These are phyloP conservation scores for Rotaria macrura DNA, from an alignment of 2,888 invertebrate species.

Conservation along the genomic window DNA sequence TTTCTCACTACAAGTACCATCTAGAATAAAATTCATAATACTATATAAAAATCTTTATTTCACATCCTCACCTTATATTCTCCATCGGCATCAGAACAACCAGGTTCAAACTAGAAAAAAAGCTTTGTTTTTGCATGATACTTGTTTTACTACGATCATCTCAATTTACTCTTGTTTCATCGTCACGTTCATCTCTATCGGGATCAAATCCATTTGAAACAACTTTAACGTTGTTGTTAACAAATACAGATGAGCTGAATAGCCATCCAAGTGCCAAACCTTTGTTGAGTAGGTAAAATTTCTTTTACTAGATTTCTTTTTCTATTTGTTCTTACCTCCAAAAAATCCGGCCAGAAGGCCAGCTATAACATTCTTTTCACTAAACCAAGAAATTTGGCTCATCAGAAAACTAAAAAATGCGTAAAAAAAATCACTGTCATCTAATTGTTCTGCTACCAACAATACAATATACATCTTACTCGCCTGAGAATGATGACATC, in stretches of 20 bases:
- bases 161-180: neutral
- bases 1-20: constrained; percentile 74
- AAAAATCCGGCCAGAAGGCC: constrained; percentile 15
- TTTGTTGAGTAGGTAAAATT: neutral
- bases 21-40: constrained; percentile 51
- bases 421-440: no score
- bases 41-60: neutral
- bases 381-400: neutral
- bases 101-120: neutral
- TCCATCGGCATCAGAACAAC: neutral
- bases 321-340: neutral
- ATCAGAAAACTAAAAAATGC: neutral
- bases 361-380: neutral
- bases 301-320: no score
- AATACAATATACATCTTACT: neutral
- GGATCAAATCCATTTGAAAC: neutral
- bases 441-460: no score
- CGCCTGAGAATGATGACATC: neutral
- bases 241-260: neutral
- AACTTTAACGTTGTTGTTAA: neutral
- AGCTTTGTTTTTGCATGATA: no score
- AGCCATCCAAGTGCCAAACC: neutral
- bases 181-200: neutral
- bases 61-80: neutral
- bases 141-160: neutral